Base-by-base conservation (phyloP, 64 coral and sea anemone genomes). In the Montipora cactus region DNA sequence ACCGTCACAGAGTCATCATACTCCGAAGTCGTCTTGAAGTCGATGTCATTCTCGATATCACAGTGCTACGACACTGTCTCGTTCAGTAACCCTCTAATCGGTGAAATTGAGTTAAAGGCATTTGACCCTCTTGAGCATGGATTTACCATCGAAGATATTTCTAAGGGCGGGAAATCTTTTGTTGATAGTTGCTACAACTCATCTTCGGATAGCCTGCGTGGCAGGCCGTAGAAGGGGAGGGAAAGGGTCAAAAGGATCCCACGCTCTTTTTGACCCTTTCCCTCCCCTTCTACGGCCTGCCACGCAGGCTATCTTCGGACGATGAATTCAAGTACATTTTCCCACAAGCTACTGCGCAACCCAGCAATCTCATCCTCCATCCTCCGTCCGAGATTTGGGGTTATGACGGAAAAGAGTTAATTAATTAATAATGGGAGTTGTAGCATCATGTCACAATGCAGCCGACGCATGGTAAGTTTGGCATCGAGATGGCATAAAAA, bases 121-220 rank as follows among this genome's bases (percentile, higher is more conserved):
- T 92, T 84, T 77, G 90, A 92, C 53, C 90, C 90, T 18, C 71
- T 92, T 57, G 90, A 92, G 61, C 75, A 84, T 84, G 80, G 47
- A 46, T 92, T 84, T 81, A 84, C 20, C 19, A 71, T 92, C 61
- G 73, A 57, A 57, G 90, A 84, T n/a, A 92, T 92, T 84, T 76
- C 58, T 10, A 83, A 88, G 74, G 71, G 70, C 7, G 81, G 37
- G 37, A 89, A 82, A 73, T 71, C 12, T 73, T 91, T 81, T 47
- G 28, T 91, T 23, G n/a, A 45, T 20, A 70, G 25, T 47, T 47
- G 22, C n/a, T 70, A 72, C 52, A n/a, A 73, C 23, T 23, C 23
- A 23, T 23, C 91, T 57, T 57, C 52, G 52, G 10, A 57, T n/a
- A n/a, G n/a, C n/a, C n/a, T n/a, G n/a, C n/a, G n/a, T n/a, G n/a